Evolutionary conservation across 1,140 invertebrate species (phyloP).

Genomic region (Stegodyphus dumicola): DNA sequence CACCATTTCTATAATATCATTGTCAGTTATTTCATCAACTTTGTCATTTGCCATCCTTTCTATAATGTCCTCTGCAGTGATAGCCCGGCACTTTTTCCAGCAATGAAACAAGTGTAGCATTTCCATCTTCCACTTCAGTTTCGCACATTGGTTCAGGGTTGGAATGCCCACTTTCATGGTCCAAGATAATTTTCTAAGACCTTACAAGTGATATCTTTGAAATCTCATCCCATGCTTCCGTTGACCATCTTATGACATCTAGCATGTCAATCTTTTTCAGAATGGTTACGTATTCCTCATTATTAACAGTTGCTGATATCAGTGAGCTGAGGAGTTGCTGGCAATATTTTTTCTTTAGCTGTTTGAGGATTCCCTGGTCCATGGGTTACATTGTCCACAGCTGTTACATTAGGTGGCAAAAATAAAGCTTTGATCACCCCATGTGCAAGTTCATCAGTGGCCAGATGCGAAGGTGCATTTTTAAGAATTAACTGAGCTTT

Average conservation of each 20-base stretch:
- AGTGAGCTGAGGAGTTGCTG: background rate
- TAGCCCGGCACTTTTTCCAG: background rate
- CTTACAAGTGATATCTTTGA: background rate
- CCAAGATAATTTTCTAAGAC: background rate
- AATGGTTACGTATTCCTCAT: constrained; percentile 7
- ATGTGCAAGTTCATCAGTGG: constrained; percentile 1
- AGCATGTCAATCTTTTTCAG: constrained; percentile 16
- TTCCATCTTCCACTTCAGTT: background rate
- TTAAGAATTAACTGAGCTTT: constrained; percentile 21
- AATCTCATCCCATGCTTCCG: background rate
- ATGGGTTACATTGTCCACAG: background rate
- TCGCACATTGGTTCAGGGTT: constrained; percentile 3
- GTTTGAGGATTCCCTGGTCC: background rate
- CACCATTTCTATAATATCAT: constrained; percentile 1
- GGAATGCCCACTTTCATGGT: background rate
- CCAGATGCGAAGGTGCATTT: background rate
- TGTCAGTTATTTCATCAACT: constrained; percentile 9
- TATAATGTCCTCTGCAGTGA: constrained; percentile 1
- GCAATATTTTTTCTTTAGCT: constrained; percentile 1
- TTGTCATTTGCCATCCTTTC: constrained; percentile 1
- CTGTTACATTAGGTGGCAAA: constrained; percentile 14
- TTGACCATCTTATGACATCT: background rate
- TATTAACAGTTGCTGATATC: constrained; percentile 3
- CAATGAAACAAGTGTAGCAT: background rate
- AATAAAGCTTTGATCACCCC: background rate